phyloP scores from a whole-genome alignment of 1,140 invertebrate genomes.

The Drosophila auraria region DNA sequence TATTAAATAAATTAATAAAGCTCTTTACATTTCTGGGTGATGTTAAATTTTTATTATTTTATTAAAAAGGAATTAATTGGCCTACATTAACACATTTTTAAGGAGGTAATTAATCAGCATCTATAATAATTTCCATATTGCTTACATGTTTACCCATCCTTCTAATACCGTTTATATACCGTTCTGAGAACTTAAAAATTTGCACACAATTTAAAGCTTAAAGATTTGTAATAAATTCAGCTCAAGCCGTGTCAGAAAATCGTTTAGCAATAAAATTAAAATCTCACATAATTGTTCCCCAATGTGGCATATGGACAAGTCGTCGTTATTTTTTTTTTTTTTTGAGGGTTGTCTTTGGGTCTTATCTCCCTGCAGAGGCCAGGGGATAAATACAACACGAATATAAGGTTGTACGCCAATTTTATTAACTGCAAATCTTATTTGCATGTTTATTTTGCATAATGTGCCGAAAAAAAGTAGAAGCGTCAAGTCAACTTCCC shows the following conservation, averaged over 20 bases:
- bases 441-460: slow-evolving; percentile 85
- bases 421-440: slow-evolving; percentile 84
- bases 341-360: slow-evolving; percentile 20
- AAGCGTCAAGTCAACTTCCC: slow-evolving; percentile 48
- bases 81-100: too few species aligned
- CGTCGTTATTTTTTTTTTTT: slow-evolving; percentile 23
- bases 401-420: slow-evolving; percentile 74
- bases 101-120: too few species aligned
- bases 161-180: too few species aligned
- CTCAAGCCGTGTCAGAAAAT: slow-evolving; percentile 55
- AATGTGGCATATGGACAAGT: slow-evolving; percentile 73
- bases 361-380: slow-evolving; percentile 20
- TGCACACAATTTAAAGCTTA: neutral
- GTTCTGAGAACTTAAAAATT: neutral
- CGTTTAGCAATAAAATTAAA: slow-evolving; percentile 80
- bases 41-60: too few species aligned
- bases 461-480: slow-evolving; percentile 75
- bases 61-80: too few species aligned
- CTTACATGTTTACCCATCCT: neutral
- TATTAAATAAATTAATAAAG: too few species aligned
- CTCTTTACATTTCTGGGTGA: too few species aligned
- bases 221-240: slow-evolving; percentile 1
- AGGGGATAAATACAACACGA: slow-evolving; percentile 26
- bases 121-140: neutral
- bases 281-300: slow-evolving; percentile 78